These are phyloP conservation scores for Dicaeum eximium DNA, from an alignment of 2,113 vertebrate genomes.

Conservation along the genomic window DNA sequence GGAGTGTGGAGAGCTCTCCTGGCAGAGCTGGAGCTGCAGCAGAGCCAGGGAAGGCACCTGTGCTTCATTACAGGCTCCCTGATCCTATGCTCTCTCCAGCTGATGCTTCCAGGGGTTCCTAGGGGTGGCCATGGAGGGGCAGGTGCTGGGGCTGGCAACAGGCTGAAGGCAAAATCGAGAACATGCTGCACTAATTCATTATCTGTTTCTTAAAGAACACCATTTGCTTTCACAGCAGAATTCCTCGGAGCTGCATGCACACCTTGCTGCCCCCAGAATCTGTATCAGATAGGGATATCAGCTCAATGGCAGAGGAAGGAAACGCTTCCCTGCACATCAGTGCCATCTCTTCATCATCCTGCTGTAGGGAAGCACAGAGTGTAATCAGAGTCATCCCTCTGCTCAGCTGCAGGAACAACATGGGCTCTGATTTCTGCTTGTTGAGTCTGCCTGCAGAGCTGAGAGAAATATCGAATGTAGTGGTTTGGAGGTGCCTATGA, in stretches of 20 bases:
- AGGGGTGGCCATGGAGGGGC: too few relatives aligned
- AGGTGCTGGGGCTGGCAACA: neutral
- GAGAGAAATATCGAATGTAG: too few relatives aligned
- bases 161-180: neutral
- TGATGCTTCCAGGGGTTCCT: neutral
- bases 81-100: neutral
- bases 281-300: neutral
- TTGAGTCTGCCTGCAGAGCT: neutral
- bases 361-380: neutral
- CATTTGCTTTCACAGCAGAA: neutral
- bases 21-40: neutral
- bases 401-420: neutral
- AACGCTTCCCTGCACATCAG: neutral
- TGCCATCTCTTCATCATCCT: neutral
- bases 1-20: neutral
- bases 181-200: neutral
- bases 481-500: neutral
- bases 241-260: neutral
- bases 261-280: neutral
- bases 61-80: neutral
- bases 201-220: neutral
- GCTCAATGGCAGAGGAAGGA: neutral
- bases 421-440: neutral
- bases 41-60: rapidly evolving
- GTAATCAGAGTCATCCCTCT: neutral